Conservation (phyloP, 2,797 vertebrate genomes). For the Cynopterus sphinx region DNA sequence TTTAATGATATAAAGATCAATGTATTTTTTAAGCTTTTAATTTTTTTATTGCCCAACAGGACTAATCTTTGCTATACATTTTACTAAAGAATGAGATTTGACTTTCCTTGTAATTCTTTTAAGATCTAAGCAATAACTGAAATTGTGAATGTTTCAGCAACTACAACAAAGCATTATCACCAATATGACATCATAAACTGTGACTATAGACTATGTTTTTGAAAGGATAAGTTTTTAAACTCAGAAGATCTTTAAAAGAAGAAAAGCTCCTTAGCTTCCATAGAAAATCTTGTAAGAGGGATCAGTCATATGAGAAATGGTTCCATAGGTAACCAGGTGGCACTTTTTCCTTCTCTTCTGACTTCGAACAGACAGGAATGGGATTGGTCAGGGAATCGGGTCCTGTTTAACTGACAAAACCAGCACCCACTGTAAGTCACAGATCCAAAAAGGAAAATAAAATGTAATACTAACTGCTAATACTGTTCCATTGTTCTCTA, state of each 20-base stretch:
- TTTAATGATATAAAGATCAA: neutral
- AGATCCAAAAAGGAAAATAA: neutral
- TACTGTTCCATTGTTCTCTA: neutral
- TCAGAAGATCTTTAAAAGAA: neutral
- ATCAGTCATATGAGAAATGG: neutral
- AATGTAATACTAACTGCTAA: neutral
- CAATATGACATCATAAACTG: conserved; percentile 26
- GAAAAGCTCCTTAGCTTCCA: neutral
- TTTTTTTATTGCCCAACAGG: neutral
- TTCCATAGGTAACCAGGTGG: neutral
- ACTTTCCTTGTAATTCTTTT: conserved; percentile 51
- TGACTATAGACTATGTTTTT: neutral
- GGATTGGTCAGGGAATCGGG: neutral
- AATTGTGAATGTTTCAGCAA: conserved; percentile 12
- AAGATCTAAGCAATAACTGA: conserved; percentile 44
- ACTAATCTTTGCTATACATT: neutral
- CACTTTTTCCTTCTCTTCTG: neutral
- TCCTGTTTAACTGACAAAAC: neutral
- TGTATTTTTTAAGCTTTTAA: conserved; percentile 11
- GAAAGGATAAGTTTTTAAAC: conserved; percentile 30
- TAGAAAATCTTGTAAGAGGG: neutral
- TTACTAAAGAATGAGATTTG: neutral
- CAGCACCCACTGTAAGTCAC: neutral
- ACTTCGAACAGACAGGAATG: neutral
- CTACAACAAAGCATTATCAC: conserved; percentile 17